Evolutionary conservation across 64 coral and sea anemone species (phyloP), one percentile per base, ranked within the genome.

Genomic region (Dendronephthya gigantea): DNA sequence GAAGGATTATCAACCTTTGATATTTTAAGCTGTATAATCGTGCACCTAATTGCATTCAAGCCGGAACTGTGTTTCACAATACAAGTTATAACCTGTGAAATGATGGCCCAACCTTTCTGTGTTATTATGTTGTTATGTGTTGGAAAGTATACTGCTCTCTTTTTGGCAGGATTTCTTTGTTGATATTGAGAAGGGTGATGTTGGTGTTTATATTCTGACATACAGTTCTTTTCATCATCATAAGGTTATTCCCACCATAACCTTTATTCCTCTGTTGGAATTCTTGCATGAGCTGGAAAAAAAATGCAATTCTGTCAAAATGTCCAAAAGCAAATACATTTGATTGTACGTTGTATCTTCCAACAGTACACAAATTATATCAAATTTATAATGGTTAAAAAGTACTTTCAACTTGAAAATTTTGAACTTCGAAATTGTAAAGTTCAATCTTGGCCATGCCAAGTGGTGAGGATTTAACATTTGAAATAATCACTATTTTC

Each of bases 91-190:
- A 0, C 32, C 23, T 13, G 9, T 52, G 50, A 52, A 22, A 52
- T 1, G 50, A 52, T 52, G 50, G 13, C 50, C 23, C 1, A 52
- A 1, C 48, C 7, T 50, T 50, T 50, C 16, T 50, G 48, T 50
- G 48, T 50, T 50, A 7, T 9, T 9, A 70, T n/a, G 6, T n/a
- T n/a, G 66, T 9, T 70, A 70, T 70, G 66, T 9, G 29, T 25
- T 25, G 66, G 87, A 88, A 48, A 82, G 72, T 36, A 30, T 88
- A 34, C 38, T 88, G 47, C 87, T 83, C n/a, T n/a, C n/a, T n/a
- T n/a, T n/a, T n/a, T 88, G 87, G 87, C 2, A 37, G 28, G 79
- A 88, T 23, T 82, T 76, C 59, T 48, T 88, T 9, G 11, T n/a
- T 32, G 86, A 88, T 81, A 37, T 88, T 9, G 68, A 88, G 34